Conservation (phyloP, 2,797 vertebrate species). For the Sciurus carolinensis region DNA sequence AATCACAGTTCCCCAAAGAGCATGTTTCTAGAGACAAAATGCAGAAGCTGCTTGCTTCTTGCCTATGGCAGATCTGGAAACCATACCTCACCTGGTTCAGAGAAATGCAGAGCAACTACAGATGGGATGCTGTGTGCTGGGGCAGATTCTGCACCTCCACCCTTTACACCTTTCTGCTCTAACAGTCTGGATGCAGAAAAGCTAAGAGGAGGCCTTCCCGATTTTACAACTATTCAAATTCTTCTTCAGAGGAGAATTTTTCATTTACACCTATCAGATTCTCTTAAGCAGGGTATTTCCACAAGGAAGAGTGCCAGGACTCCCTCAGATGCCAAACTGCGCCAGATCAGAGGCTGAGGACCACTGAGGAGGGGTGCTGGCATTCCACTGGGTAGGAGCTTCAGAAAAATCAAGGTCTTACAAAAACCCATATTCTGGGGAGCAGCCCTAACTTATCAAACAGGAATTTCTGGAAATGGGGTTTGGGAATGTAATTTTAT, state of each 20-base stretch:
- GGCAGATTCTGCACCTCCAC: no score
- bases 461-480: not conserved
- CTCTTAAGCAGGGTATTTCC: not conserved
- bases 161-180: not conserved
- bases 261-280: not conserved
- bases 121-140: not conserved
- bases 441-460: not conserved
- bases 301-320: not conserved
- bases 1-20: not conserved
- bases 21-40: not conserved
- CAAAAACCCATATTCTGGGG: not conserved
- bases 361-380: no score
- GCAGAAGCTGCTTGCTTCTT: not conserved
- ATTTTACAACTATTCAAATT: not conserved
- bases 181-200: not conserved
- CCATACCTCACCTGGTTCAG: no score
- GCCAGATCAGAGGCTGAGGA: not conserved
- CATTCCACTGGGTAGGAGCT: not conserved
- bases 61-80: not conserved
- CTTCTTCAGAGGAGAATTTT: not conserved
- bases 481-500: not conserved
- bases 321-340: not conserved
- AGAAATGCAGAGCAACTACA: not conserved
- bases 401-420: not conserved
- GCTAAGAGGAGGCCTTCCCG: not conserved